Percentiles rank a stretch among this genome's conserved stretches.
These are phyloP conservation scores for Mandrillus leucophaeus DNA, from an alignment of 2,113 vertebrate species.

Conservation along the genomic window DNA sequence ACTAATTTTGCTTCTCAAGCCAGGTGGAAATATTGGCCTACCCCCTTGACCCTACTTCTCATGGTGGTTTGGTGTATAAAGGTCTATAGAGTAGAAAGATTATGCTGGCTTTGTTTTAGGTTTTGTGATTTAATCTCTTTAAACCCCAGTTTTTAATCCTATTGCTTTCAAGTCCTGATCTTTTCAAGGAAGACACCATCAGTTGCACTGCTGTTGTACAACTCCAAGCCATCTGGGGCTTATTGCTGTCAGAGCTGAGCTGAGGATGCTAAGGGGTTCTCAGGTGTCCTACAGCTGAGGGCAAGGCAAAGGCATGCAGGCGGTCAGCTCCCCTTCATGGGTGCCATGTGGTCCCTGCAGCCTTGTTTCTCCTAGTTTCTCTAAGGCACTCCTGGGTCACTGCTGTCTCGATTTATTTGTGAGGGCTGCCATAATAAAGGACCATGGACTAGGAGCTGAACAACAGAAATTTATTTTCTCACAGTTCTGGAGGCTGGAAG, in stretches of 20 bases:
- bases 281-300: background rate
- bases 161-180: background rate
- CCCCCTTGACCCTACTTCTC: background rate
- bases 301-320: fast-evolving
- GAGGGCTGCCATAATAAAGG: background rate
- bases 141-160: background rate
- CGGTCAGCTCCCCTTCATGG: fast-evolving
- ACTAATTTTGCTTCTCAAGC: background rate
- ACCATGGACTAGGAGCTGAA: background rate
- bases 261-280: background rate
- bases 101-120: background rate
- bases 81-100: background rate
- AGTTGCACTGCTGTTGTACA: fast-evolving
- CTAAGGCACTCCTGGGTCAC: background rate
- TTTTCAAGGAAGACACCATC: background rate
- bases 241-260: background rate
- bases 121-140: slow-evolving; percentile 14
- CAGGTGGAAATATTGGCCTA: background rate
- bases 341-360: background rate
- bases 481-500: background rate
- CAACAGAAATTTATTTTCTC: background rate
- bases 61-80: background rate
- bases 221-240: background rate
- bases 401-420: fast-evolving
- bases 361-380: background rate